Percentiles rank a stretch among this genome's conserved stretches.
Evolutionary conservation across 2,888 invertebrate species (phyloP).

Genomic region (Polietes domitor): DNA sequence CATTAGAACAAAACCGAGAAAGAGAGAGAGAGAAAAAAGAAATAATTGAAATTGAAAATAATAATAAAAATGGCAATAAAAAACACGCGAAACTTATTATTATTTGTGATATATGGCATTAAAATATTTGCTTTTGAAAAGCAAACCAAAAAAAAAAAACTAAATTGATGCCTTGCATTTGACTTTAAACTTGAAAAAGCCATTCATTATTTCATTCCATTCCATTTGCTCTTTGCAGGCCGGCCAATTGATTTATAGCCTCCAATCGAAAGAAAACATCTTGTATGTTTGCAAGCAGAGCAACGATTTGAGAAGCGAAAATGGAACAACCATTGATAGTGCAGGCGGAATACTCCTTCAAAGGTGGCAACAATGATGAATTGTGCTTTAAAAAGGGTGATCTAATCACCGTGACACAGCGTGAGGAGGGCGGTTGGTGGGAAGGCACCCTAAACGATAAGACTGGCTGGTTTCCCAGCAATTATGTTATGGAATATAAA

Average conservation of each 20-base stretch:
- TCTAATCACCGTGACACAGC: conserved; percentile 97
- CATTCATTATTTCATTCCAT: conserved; percentile 8
- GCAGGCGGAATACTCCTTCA: conserved; percentile 95
- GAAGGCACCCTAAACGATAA: conserved; percentile 97
- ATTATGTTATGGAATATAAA: conserved; percentile 96
- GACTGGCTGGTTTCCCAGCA: conserved; percentile 99
- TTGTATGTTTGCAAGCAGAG: background rate
- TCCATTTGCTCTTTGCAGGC: conserved; percentile 12
- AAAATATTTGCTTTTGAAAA: background rate
- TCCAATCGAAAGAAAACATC: background rate
- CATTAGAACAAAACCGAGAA: background rate
- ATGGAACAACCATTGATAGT: conserved; percentile 84
- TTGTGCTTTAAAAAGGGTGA: conserved; percentile 97
- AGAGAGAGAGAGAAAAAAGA: too few species aligned
- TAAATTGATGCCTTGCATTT: conserved; percentile 2
- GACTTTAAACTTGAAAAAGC: background rate
- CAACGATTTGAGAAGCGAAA: conserved; percentile 30
- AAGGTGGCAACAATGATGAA: conserved; percentile 98
- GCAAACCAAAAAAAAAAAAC: background rate
- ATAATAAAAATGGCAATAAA: background rate
- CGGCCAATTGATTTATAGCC: conserved; percentile 8
- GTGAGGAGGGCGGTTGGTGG: conserved; percentile 99
- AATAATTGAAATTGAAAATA: background rate
- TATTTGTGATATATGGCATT: background rate
- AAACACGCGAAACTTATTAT: background rate